Base-by-base conservation (phyloP, 1,140 invertebrate genomes). In the Hirudo medicinalis region DNA sequence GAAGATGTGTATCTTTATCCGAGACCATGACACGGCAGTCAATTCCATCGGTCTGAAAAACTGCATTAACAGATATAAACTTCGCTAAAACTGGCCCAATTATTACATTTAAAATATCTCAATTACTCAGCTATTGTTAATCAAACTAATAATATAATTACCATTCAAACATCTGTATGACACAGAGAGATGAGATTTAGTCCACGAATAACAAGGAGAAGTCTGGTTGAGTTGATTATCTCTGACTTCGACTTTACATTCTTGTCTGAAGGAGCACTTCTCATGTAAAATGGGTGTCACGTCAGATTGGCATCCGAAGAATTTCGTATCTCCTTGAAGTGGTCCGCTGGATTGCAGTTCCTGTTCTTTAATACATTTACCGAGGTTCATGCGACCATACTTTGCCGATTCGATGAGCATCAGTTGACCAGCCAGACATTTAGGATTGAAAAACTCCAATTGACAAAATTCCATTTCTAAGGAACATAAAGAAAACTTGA, bases 381-480 rank as follows among this genome's bases (percentile, higher is more conserved):
- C 67, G 36, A 68, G 15, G 19, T 43, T 29, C 67, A 68, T 68
- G 9, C 67, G 67, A 11, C 67, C 67, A 68, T 68, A 68, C 6
- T 32, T 29, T 22, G 67, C 67, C 2, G 20, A 29, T 36, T 43
- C 36, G n/a, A 68, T 32, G 27, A 68, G 36, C 8, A 68, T 68
- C 3, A 68, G 22, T 15, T 68, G 22, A 15, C 36, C 36, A 22
- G 22, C 2, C 67, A 29, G 8, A 68, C 67, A 68, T 32, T 22
- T 22, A 25, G 67, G 67, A 22, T 40, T 29, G 36, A 68, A 68
- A 29, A 43, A 68, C 32, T 68, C 67, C 22, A 29, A 25, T 8
- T 32, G 25, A 43, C 67, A 68, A 68, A 29, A 68, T 36, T 68
- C 67, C 0, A 49, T 49, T 49, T 49, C 43, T 49, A 49, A 49